Conservation (phyloP, 1,140 invertebrate genomes). For the Maniola jurtina region DNA sequence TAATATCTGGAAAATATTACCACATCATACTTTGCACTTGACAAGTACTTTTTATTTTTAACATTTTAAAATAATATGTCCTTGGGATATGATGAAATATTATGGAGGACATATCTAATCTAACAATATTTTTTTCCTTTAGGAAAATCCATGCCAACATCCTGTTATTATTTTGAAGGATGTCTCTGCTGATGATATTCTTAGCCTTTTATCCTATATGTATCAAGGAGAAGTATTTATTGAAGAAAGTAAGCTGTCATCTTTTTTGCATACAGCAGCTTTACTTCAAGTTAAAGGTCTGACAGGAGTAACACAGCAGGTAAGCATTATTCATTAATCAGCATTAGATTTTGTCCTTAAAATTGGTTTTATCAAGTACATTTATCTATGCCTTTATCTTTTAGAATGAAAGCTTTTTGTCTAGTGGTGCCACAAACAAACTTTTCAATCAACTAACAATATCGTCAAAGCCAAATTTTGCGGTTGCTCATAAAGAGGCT, state of each 20-base stretch:
- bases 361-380: not conserved
- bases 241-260: constrained; percentile 84
- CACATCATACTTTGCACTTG: constrained; percentile 8
- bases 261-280: constrained; percentile 86
- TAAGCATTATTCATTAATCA: constrained; percentile 26
- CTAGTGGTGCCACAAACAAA: constrained; percentile 67
- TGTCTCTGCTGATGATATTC: constrained; percentile 83
- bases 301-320: constrained; percentile 69
- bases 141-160: constrained; percentile 91
- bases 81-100: not conserved
- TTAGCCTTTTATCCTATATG: constrained; percentile 87
- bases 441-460: constrained; percentile 71
- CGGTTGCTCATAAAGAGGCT: constrained; percentile 52
- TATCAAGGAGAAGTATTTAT: constrained; percentile 89
- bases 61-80: not conserved
- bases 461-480: constrained; percentile 59
- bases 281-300: constrained; percentile 86
- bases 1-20: constrained; percentile 24
- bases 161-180: constrained; percentile 90
- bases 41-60: not conserved
- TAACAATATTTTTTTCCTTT: constrained; percentile 36
- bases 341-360: too few species aligned
- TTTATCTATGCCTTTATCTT: constrained; percentile 31
- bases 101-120: not conserved
- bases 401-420: constrained; percentile 65